Evolutionary conservation across 2,113 vertebrate genomes (phyloP).

Genomic region (Oreotrochilus melanogaster): DNA sequence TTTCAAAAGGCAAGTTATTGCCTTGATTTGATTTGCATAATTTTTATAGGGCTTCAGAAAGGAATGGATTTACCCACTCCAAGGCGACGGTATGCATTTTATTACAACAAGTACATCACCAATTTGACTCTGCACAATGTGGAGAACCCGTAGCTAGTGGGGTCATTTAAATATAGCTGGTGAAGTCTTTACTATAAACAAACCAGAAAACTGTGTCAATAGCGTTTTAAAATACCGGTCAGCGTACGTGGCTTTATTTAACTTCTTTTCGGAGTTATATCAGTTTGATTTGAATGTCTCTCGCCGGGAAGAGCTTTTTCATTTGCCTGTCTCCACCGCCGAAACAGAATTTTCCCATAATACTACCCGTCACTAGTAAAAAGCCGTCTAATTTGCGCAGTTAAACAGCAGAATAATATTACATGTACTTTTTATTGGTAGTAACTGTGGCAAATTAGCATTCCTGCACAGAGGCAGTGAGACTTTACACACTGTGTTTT

Average conservation of each 20-base stretch:
- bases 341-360: constrained; percentile 53
- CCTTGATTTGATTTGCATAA: constrained; percentile 65
- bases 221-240: not conserved
- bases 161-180: constrained; percentile 52
- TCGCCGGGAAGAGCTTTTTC: not conserved
- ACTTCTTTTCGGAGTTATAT: not conserved
- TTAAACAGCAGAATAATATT: constrained; percentile 55
- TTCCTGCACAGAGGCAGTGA: constrained; percentile 48
- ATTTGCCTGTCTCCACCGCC: constrained; percentile 1
- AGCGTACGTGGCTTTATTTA: not conserved
- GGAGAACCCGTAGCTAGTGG: not conserved
- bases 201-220: constrained; percentile 4
- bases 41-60: constrained; percentile 47
- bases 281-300: not conserved
- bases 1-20: constrained; percentile 69
- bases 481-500: constrained; percentile 19
- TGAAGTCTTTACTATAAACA: not conserved
- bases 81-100: constrained; percentile 32
- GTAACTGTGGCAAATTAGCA: constrained; percentile 75
- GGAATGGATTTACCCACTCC: constrained; percentile 31
- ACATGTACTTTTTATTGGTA: constrained; percentile 67
- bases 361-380: constrained; percentile 67
- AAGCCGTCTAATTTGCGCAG: constrained; percentile 63
- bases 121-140: constrained; percentile 28
- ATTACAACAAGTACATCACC: constrained; percentile 23